Conservation (phyloP, 2,113 vertebrate genomes). For the Gambusia holbrooki region DNA sequence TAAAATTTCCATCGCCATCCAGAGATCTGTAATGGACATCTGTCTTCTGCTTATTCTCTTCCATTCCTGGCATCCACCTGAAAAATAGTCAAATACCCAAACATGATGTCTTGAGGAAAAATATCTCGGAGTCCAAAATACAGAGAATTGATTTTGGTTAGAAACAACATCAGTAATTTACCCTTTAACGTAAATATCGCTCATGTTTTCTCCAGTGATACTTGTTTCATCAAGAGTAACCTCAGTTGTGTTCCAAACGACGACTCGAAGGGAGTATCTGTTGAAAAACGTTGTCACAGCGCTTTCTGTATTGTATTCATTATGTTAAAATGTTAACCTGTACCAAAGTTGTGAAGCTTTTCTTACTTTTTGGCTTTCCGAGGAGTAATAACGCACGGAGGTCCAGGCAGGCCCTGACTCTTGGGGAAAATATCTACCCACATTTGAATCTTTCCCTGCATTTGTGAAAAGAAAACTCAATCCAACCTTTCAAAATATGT, state of each 20-base stretch:
- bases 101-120: background rate
- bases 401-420: constrained; percentile 88
- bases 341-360: background rate
- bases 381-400: constrained; percentile 90
- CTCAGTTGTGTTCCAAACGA: constrained; percentile 96
- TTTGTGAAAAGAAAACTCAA: constrained; percentile 3
- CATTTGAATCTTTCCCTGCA: constrained; percentile 93
- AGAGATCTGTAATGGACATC: constrained; percentile 97
- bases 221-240: constrained; percentile 95
- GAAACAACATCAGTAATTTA: constrained; percentile 55
- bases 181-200: constrained; percentile 98
- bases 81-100: constrained; percentile 31
- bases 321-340: background rate
- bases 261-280: constrained; percentile 88
- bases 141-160: background rate
- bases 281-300: constrained; percentile 12
- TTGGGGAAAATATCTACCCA: constrained; percentile 98
- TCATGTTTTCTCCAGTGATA: constrained; percentile 97
- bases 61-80: constrained; percentile 97
- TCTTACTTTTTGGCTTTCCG: constrained; percentile 94
- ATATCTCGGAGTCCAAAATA: background rate
- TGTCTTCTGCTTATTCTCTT: constrained; percentile 97
- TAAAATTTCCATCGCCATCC: constrained; percentile 98
- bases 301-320: constrained; percentile 2
- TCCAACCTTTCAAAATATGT: background rate